Conservation (phyloP, 2,888 invertebrate species). For the Dorcus hopei region DNA sequence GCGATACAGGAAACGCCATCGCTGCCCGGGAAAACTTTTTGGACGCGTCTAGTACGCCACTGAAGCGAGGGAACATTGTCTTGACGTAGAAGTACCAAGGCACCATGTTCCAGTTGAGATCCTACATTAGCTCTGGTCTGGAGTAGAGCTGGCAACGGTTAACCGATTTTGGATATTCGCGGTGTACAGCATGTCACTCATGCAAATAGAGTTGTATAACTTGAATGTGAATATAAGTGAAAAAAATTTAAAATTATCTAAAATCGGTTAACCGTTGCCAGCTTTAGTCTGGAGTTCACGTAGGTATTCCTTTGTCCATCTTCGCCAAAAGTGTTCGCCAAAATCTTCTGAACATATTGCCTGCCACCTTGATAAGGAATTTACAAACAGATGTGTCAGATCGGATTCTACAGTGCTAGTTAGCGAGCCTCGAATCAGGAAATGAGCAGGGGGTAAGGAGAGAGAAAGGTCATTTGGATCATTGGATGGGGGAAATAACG, state of each 20-base stretch:
- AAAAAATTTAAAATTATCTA: no score
- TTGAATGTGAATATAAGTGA: no score
- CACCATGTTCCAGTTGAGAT: not conserved
- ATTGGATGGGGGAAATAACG: conserved; percentile 24
- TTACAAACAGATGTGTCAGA: not conserved
- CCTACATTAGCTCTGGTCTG: not conserved
- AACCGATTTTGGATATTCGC: no score
- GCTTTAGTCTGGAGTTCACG: conserved; percentile 8
- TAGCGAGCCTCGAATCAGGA: conserved; percentile 25
- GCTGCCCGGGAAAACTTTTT: not conserved
- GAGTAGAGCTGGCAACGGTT: no score
- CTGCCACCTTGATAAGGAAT: conserved; percentile 20
- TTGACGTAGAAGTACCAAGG: conserved; percentile 10
- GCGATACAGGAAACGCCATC: conserved; percentile 1
- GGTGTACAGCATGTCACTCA: no score
- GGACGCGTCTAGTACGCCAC: conserved; percentile 14
- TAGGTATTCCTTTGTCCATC: conserved; percentile 28
- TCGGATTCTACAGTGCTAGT: conserved; percentile 22
- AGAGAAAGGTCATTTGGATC: conserved; percentile 25
- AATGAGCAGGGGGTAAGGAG: conserved; percentile 24
- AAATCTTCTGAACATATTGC: conserved; percentile 16
- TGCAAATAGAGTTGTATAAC: no score
- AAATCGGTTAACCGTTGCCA: no score
- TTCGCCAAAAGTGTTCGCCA: conserved; percentile 20
- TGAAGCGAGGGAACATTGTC: conserved; percentile 14